These are phyloP conservation scores for Myotis myotis DNA, from an alignment of 2,797 vertebrate genomes.

Conservation along the genomic window DNA sequence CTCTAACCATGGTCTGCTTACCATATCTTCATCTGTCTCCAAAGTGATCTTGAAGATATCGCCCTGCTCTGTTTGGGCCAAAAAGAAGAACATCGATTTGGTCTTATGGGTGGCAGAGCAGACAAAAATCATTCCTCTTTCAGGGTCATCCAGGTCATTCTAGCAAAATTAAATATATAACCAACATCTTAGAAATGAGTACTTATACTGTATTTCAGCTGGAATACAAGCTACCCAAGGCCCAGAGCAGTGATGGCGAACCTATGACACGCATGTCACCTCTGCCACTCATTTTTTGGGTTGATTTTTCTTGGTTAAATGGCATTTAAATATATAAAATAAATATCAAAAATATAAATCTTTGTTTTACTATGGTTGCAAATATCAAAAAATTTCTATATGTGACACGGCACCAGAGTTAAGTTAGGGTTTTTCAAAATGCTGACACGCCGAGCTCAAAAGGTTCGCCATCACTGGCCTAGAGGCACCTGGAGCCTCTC, in stretches of 20 bases:
- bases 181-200: constrained; percentile 15
- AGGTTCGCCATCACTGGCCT: too few relatives aligned
- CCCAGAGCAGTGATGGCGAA: neutral
- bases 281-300: too few relatives aligned
- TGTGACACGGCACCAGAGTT: too few relatives aligned
- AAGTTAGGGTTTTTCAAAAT: too few relatives aligned
- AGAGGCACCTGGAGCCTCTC: neutral
- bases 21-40: constrained; percentile 99
- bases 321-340: too few relatives aligned
- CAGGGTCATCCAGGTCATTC: constrained; percentile 98
- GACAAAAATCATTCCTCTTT: constrained; percentile 99
- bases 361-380: too few relatives aligned
- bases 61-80: constrained; percentile 98
- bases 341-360: too few relatives aligned
- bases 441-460: too few relatives aligned
- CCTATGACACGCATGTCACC: too few relatives aligned
- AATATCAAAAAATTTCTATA: too few relatives aligned
- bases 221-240: neutral
- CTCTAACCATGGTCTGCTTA: constrained; percentile 77
- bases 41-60: constrained; percentile 99
- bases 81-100: constrained; percentile 99
- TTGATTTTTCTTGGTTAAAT: too few relatives aligned
- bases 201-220: neutral
- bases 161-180: constrained; percentile 75
- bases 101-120: constrained; percentile 99